Base-by-base conservation (phyloP, 1,140 invertebrate species). In the Drosophila simulans region DNA sequence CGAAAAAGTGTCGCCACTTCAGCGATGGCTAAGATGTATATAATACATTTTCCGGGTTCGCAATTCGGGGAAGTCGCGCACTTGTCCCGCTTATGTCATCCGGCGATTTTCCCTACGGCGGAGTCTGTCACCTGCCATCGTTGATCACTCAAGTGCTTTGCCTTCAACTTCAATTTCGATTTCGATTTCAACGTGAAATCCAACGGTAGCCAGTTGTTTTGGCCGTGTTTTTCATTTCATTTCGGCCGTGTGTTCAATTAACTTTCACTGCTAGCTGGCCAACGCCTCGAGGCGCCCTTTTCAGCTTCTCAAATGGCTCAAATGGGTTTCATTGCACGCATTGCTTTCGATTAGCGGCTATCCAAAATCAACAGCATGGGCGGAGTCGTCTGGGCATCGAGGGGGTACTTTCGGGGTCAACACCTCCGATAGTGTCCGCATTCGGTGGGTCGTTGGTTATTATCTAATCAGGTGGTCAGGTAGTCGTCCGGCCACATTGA, bases 241-340 rank as follows among this genome's bases (percentile, higher is more conserved):
- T 72, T 72, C 37, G 54, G 48, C 15, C 27, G 39, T 55, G 46
- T 59, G 72, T 76, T 58, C 74, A 77, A 77, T 77, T 77, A 77
- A 77, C 74, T 77, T 77, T 77, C 74, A 77, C 74, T 77, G 64
- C 11, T 68, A 25, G 37, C 13, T 12, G 54, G 63, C 74, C 73
- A 77, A 77, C 74, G 74, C 74, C 74, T 77, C 11, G 17, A 66
- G 73, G 63, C 45, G 72, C 73, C 73, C 63, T 75, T 75, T 46
- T 70, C 72, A 42, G 42, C 56, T 49, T 45, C 40, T 35, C 37
- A 31, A 31, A 31, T 31, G 15, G 13, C 20, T 45, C 11, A 58
- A 56, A 45, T 56, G 20, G 60, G 71, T 45, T 64, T 55, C 45
- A 64, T 72, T 52, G 57, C 39, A 22, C 45, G 57, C 51, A 62